Conservation (phyloP, 2,888 invertebrate genomes). For the Calameuta filiformis region DNA sequence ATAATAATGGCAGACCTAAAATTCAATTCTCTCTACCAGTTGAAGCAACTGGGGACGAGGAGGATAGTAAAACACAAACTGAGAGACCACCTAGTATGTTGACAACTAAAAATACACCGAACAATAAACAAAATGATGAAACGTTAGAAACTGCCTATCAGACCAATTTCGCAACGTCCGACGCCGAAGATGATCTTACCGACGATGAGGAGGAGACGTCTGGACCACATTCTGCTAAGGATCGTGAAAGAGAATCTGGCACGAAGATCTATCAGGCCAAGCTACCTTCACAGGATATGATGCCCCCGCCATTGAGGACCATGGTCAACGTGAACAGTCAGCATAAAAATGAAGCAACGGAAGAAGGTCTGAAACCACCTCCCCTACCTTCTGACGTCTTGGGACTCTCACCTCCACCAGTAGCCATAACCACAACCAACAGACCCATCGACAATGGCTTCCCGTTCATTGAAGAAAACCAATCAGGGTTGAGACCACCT, state of each 20-base stretch:
- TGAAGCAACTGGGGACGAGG: constrained; percentile 44
- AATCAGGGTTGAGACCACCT: constrained; percentile 49
- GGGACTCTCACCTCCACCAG: constrained; percentile 60
- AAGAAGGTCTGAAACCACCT: constrained; percentile 50
- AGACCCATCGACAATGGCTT: constrained; percentile 45
- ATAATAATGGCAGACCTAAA: constrained; percentile 36
- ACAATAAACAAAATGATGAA: constrained; percentile 41
- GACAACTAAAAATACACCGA: constrained; percentile 38
- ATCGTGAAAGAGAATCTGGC: not conserved
- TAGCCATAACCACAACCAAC: constrained; percentile 52
- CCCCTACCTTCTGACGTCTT: constrained; percentile 51
- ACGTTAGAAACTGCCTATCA: constrained; percentile 49
- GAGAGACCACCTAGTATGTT: constrained; percentile 55
- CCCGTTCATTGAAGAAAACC: constrained; percentile 31
- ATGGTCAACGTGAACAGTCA: constrained; percentile 28
- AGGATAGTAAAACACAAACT: constrained; percentile 50
- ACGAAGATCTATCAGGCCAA: constrained; percentile 29
- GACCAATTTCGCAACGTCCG: constrained; percentile 49
- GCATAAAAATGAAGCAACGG: constrained; percentile 36
- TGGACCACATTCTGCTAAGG: constrained; percentile 24
- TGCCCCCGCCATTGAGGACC: constrained; percentile 51
- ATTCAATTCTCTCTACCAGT: constrained; percentile 54
- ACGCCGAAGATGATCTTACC: constrained; percentile 25
- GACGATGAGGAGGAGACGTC: constrained; percentile 14
- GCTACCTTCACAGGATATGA: constrained; percentile 54